Percentiles rank a stretch among this genome's conserved stretches.
phyloP scores from a whole-genome alignment of 2,888 invertebrate species.

The Philhelius pedissequus region DNA sequence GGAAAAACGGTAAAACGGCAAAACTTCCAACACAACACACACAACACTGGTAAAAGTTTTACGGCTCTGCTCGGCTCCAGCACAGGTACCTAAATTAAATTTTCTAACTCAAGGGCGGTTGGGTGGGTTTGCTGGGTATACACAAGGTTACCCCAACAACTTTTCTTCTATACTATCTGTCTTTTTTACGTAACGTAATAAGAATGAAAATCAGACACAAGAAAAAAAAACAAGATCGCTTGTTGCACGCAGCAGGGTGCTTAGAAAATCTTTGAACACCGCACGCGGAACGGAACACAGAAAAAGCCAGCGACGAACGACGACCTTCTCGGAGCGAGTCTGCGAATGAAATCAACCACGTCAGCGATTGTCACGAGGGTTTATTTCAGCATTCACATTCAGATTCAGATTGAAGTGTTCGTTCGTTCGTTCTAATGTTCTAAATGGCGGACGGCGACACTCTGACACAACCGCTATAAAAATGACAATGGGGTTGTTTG shows the following conservation, averaged over 20 bases:
- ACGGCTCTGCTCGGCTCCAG: too few relatives aligned
- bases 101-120: conserved; percentile 25
- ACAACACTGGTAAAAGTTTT: conserved; percentile 33
- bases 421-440: conserved; percentile 39
- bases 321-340: conserved; percentile 66
- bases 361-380: conserved; percentile 65
- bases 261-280: conserved; percentile 12
- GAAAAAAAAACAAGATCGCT: conserved; percentile 42
- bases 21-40: conserved; percentile 26
- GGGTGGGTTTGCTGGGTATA: not conserved
- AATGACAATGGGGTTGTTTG: conserved; percentile 65
- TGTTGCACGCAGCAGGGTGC: conserved; percentile 45
- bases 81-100: conserved; percentile 54
- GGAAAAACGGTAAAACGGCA: conserved; percentile 63
- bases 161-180: conserved; percentile 24
- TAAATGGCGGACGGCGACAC: conserved; percentile 57
- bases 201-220: conserved; percentile 10
- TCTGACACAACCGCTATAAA: conserved; percentile 28
- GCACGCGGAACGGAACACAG: conserved; percentile 31
- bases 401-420: conserved; percentile 39
- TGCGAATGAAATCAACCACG: conserved; percentile 67
- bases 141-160: conserved; percentile 4
- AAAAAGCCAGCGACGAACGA: conserved; percentile 27
- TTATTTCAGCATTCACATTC: conserved; percentile 49
- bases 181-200: conserved; percentile 24